Evolutionary conservation across 2,888 invertebrate genomes (phyloP), one percentile per base, ranked within the genome.

Genomic region (Eupithecia abbreviata): DNA sequence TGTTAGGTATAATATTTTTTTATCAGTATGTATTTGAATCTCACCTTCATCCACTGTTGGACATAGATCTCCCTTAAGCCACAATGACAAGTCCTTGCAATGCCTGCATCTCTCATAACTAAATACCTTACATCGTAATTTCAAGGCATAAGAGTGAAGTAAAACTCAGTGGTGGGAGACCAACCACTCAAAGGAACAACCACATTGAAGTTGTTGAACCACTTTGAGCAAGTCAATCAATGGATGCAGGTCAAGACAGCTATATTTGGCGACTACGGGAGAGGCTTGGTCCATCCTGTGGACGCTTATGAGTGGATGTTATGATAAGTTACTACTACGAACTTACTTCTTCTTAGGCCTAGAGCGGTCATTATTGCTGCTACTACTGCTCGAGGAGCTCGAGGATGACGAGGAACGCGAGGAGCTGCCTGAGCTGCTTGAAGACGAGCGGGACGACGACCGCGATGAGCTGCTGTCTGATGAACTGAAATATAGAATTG

Each of bases 381-480:
- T 96, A 76, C 96, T 96, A 82, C 96, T 96, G 78, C 96, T 96
- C 0, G 97, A 96, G 4, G 96, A 96, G 68, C 96, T 96, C 82
- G 96, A 96, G 0, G 96, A 90, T 69, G 96, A 95, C 69, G 96
- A 91, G 58, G 97, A 96, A 79, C 96, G 90, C 2, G 96, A 94
- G 0, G 94, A 93, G 80, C 93, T 93, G 43, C 96, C 96, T 0
- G 97, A 97, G 83, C 97, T 97, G 87, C 97, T 97, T 0, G 97
- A 98, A 0, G 97, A 97, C 10, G 97, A 98, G 73, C 97, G 96
- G 0, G 98, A 98, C 15, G 97, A 96, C 1, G 97, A 97, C 78
- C 97, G 96, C 0, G 98, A 98, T 15, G 98, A 97, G 86, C 97
- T 97, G 88, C 97, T 97, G 77, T 97, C 97, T 10, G 98, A 98